These are phyloP conservation scores for Bombus superbus DNA, from an alignment of 1,140 invertebrate species.

Conservation along the genomic window DNA sequence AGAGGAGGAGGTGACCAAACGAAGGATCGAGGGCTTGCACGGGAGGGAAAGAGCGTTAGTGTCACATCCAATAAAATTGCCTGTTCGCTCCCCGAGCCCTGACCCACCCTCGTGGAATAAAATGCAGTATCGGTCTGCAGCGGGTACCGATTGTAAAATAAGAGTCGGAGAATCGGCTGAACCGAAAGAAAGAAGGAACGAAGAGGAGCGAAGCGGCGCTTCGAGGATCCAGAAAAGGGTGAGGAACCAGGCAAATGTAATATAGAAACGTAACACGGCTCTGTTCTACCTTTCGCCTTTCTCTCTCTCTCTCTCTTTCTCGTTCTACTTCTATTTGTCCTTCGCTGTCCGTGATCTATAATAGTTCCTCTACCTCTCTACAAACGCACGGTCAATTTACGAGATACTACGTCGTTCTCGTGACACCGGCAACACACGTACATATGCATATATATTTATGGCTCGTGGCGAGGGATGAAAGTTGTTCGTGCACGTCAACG, in stretches of 20 bases:
- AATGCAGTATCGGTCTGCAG: constrained; percentile 72
- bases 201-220: neutral
- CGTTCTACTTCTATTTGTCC: neutral
- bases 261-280: constrained; percentile 55
- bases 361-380: constrained; percentile 46
- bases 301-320: neutral
- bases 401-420: constrained; percentile 47
- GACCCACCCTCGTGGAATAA: constrained; percentile 66
- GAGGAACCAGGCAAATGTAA: constrained; percentile 56
- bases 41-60: constrained; percentile 61
- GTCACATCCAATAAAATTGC: constrained; percentile 78
- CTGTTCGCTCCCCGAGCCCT: constrained; percentile 53
- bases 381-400: constrained; percentile 53
- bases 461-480: constrained; percentile 46
- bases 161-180: constrained; percentile 40
- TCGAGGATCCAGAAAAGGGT: neutral
- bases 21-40: constrained; percentile 59
- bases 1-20: constrained; percentile 17
- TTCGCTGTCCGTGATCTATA: constrained; percentile 22
- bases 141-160: constrained; percentile 68
- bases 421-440: constrained; percentile 44
- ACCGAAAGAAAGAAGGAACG: constrained; percentile 36
- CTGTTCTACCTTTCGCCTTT: neutral
- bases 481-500: constrained; percentile 39
- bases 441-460: constrained; percentile 56